These are phyloP conservation scores for Drosophila nannoptera DNA, from an alignment of 1,140 invertebrate genomes.

Conservation along the genomic window DNA sequence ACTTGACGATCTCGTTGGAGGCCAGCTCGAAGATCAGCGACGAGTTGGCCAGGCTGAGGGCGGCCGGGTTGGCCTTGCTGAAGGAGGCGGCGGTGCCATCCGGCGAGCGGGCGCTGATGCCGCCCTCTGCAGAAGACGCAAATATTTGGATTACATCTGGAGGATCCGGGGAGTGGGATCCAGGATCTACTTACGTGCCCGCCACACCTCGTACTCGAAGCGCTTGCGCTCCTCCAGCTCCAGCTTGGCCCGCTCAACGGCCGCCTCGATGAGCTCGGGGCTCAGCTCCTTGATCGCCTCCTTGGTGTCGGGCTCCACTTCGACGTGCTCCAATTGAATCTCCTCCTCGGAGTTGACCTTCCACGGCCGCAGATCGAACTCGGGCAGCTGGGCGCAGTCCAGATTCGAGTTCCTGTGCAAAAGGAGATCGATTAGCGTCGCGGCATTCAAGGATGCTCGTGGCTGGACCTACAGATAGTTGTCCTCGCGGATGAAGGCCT, in stretches of 20 bases:
- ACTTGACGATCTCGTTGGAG: conserved; percentile 89
- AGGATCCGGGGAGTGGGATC: rapidly evolving
- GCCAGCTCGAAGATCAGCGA: conserved; percentile 93
- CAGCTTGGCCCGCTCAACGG: conserved; percentile 86
- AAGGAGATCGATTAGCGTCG: neutral
- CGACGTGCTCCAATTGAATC: conserved; percentile 62
- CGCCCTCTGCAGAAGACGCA: conserved; percentile 81
- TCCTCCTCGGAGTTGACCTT: conserved; percentile 54
- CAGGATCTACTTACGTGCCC: conserved; percentile 57
- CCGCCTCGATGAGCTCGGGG: conserved; percentile 81
- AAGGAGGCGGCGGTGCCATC: conserved; percentile 92
- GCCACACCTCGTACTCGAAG: conserved; percentile 88
- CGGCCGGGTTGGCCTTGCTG: conserved; percentile 91
- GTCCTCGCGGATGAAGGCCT: conserved; percentile 93
- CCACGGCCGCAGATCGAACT: conserved; percentile 81
- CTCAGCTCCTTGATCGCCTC: conserved; percentile 77
- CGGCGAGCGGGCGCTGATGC: conserved; percentile 90
- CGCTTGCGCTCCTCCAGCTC: conserved; percentile 86
- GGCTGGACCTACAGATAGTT: conserved; percentile 86
- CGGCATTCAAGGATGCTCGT: no score
- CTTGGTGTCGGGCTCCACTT: conserved; percentile 70
- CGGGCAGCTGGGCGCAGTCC: conserved; percentile 85
- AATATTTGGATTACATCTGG: neutral
- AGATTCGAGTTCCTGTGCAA: conserved; percentile 86
- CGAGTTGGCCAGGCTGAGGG: conserved; percentile 89